Evolutionary conservation across 2,113 vertebrate species (phyloP).

Genomic region (Pseudonaja textilis): DNA sequence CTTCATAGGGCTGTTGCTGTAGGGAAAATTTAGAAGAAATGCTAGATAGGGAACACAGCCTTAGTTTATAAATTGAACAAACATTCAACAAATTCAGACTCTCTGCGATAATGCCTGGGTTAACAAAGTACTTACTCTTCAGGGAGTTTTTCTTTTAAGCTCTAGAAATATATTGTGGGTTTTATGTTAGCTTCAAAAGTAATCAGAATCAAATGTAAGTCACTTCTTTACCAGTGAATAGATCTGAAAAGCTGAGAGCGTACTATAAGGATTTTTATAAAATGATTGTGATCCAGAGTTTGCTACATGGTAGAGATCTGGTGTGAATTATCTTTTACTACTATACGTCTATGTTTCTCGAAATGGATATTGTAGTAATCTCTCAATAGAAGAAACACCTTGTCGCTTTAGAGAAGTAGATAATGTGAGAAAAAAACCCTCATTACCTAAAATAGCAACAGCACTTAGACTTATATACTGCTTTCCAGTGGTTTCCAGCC

Average conservation of each 20-base stretch:
- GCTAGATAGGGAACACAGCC: not conserved
- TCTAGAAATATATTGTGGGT: not conserved
- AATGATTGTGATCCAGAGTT: not conserved
- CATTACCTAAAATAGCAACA: not conserved
- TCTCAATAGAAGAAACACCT: not conserved
- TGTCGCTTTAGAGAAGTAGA: not conserved
- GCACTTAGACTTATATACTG: too few relatives aligned
- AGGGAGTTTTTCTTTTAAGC: not conserved
- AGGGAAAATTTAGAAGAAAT: not conserved
- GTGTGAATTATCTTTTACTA: not conserved
- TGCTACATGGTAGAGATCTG: not conserved
- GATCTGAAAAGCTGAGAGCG: not conserved
- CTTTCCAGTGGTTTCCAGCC: too few relatives aligned
- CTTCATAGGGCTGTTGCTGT: not conserved
- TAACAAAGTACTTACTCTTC: not conserved
- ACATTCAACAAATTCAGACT: not conserved
- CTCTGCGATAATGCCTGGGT: not conserved
- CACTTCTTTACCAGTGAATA: not conserved
- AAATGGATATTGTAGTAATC: not conserved
- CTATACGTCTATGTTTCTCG: not conserved
- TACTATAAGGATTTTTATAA: not conserved
- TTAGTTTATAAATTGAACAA: not conserved
- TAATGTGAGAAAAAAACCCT: not conserved
- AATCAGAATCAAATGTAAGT: not conserved
- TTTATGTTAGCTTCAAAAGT: not conserved